These are phyloP conservation scores for Gandaritis pyraliata DNA, from an alignment of 2,888 invertebrate genomes.

Conservation along the genomic window DNA sequence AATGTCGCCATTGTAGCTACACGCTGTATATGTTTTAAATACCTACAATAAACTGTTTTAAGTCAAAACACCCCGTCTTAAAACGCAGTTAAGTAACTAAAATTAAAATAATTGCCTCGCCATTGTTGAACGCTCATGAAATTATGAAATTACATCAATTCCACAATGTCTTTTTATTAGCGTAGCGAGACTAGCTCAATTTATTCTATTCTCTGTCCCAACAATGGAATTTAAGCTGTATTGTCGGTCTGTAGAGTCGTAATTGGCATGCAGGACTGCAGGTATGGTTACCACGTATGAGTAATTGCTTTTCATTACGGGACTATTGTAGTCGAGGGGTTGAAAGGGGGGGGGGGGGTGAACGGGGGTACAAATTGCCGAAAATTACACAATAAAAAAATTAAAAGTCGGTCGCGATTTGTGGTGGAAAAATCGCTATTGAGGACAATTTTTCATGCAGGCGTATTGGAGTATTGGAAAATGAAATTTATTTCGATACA, in stretches of 20 bases:
- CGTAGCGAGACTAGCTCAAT: constrained; percentile 68
- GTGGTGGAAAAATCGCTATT: constrained; percentile 26
- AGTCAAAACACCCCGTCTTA: constrained; percentile 4
- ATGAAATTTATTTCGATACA: not conserved
- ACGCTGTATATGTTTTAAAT: too few species aligned
- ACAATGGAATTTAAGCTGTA: constrained; percentile 40
- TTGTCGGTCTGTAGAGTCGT: constrained; percentile 44
- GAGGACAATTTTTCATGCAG: constrained; percentile 16
- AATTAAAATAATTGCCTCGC: constrained; percentile 33
- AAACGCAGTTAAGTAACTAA: constrained; percentile 31
- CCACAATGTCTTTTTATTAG: constrained; percentile 82
- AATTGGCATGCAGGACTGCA: constrained; percentile 42
- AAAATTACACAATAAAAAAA: constrained; percentile 82
- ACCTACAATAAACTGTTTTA: too few species aligned
- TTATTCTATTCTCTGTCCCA: constrained; percentile 72
- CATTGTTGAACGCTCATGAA: constrained; percentile 49
- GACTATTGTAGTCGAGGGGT: constrained; percentile 70
- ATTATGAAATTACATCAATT: constrained; percentile 82
- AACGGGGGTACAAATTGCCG: constrained; percentile 65
- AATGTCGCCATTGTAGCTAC: too few species aligned
- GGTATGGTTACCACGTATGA: constrained; percentile 78
- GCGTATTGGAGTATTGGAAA: constrained; percentile 4
- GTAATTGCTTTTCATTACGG: constrained; percentile 83
- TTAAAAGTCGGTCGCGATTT: constrained; percentile 63
- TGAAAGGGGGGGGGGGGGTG: constrained; percentile 47